Percentiles rank a stretch among this genome's conserved stretches.
These are phyloP conservation scores for Philopedon plagiatum DNA, from an alignment of 2,888 invertebrate genomes.

Conservation along the genomic window DNA sequence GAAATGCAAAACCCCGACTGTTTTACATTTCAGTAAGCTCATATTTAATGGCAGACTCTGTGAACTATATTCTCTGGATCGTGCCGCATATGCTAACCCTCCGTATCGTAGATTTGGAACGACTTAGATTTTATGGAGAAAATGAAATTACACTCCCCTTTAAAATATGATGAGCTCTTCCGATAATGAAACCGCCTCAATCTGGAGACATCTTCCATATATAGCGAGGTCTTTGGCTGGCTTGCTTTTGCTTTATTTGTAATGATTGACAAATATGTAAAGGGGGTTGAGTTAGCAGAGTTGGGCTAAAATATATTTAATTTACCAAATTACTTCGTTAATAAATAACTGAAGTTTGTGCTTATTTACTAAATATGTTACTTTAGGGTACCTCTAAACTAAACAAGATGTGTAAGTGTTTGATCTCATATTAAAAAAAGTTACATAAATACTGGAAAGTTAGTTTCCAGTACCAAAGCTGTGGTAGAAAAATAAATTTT, in stretches of 20 bases:
- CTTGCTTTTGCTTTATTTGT: constrained; percentile 8
- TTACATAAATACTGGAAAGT: too few species aligned
- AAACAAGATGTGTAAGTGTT: too few species aligned
- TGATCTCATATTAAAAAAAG: too few species aligned
- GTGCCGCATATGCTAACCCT: constrained; percentile 68
- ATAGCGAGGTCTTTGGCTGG: constrained; percentile 4
- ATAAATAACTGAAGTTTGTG: too few species aligned
- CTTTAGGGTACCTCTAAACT: too few species aligned
- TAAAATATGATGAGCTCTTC: constrained; percentile 71
- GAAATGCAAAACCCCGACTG: constrained; percentile 71
- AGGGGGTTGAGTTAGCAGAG: not conserved
- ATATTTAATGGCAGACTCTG: constrained; percentile 70
- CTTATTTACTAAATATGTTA: too few species aligned
- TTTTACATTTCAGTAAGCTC: constrained; percentile 71
- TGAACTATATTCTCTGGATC: constrained; percentile 67
- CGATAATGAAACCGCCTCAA: constrained; percentile 70
- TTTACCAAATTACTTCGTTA: not conserved
- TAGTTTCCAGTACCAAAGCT: too few species aligned
- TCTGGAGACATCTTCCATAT: constrained; percentile 55
- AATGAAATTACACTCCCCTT: constrained; percentile 71
- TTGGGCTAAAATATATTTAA: not conserved
- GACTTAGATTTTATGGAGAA: constrained; percentile 71
- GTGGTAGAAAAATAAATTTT: too few species aligned
- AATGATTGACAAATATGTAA: constrained; percentile 5
- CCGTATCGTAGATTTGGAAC: constrained; percentile 67